Percentiles rank a stretch among this genome's conserved stretches.
Evolutionary conservation across 1,140 invertebrate species (phyloP).

Genomic region (Drosophila subobscura): DNA sequence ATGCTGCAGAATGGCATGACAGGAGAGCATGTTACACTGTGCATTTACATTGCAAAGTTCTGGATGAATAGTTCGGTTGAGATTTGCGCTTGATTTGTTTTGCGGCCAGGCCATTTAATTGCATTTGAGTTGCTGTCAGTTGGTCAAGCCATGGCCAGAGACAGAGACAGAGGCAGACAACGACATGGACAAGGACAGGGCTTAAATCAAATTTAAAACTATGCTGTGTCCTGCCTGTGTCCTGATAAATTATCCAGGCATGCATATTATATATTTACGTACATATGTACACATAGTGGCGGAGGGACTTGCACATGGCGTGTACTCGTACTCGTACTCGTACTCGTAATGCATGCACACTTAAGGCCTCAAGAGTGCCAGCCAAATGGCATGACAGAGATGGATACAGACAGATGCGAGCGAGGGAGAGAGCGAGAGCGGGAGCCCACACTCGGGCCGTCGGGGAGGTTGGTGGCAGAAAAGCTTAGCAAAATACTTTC

Average conservation of each 20-base stretch:
- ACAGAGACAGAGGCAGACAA: too few species aligned
- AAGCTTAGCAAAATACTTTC: conserved; percentile 78
- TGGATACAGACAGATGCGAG: conserved; percentile 51
- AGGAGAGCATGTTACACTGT: neutral
- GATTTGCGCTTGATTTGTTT: conserved; percentile 36
- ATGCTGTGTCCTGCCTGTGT: conserved; percentile 6
- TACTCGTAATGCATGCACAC: conserved; percentile 67
- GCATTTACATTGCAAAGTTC: conserved; percentile 21
- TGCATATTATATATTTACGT: conserved; percentile 14
- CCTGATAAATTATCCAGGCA: conserved; percentile 62
- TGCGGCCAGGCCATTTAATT: conserved; percentile 47
- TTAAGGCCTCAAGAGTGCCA: conserved; percentile 68
- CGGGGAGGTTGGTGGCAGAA: conserved; percentile 25
- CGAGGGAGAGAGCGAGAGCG: conserved; percentile 14
- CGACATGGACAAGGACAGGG: conserved; percentile 5
- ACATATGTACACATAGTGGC: neutral
- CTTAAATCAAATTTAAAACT: conserved; percentile 60
- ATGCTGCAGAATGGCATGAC: neutral
- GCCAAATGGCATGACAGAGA: conserved; percentile 71
- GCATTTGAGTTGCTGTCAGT: conserved; percentile 36
- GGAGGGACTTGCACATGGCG: conserved; percentile 25
- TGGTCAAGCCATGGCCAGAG: conserved; percentile 5
- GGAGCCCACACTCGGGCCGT: neutral
- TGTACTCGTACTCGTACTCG: conserved; percentile 17
- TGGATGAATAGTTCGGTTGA: conserved; percentile 3